Evolutionary conservation across 2,797 vertebrate species (phyloP).

Genomic region (Pangasius sanitwongsei): DNA sequence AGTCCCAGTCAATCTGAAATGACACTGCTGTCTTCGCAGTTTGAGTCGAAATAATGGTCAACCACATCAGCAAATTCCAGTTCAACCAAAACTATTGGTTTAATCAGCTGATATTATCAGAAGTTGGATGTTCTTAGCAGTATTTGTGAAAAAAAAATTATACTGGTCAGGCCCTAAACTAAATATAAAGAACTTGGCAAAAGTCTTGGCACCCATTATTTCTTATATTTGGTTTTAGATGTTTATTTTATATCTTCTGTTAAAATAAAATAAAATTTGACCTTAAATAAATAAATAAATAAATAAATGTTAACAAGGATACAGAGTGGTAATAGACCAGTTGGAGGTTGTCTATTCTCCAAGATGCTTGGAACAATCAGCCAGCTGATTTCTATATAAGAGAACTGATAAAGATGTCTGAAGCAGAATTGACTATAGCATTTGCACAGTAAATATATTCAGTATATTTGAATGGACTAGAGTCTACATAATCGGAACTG

Average conservation of each 20-base stretch:
- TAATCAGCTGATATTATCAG: neutral
- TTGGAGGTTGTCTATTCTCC: neutral
- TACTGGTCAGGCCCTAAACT: conserved; percentile 4
- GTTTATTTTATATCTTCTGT: neutral
- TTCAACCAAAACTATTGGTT: neutral
- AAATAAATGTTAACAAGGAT: neutral
- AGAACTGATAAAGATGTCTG: neutral
- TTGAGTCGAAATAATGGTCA: neutral
- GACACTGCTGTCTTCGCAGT: neutral
- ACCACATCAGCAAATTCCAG: neutral
- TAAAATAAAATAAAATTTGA: neutral
- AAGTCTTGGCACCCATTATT: neutral
- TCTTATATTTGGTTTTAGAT: neutral
- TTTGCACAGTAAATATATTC: neutral
- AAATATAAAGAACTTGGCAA: neutral
- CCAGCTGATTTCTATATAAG: neutral
- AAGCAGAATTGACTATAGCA: neutral
- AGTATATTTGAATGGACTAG: neutral
- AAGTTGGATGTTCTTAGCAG: neutral
- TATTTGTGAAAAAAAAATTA: neutral
- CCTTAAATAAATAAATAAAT: neutral
- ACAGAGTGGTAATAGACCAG: neutral
- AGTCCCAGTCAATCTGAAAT: neutral
- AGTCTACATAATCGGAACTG: neutral
- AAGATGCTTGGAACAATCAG: neutral